Evolutionary conservation across 2,797 vertebrate species (phyloP).

Genomic region (Poecile montanus): DNA sequence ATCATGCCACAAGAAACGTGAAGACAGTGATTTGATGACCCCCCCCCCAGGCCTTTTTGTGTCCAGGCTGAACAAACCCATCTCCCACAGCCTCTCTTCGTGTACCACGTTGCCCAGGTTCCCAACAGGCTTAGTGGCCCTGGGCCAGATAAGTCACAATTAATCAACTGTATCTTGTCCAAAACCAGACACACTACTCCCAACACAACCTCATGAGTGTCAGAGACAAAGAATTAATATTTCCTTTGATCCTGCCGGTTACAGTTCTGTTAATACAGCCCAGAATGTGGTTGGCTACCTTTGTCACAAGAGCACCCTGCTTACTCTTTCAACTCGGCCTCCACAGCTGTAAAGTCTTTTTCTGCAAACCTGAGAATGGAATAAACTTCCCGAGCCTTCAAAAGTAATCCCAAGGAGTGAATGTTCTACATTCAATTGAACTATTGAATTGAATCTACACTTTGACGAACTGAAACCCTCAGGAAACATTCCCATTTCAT

Average conservation of each 20-base stretch:
- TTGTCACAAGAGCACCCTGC: background rate
- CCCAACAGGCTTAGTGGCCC: background rate
- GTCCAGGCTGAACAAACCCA: background rate
- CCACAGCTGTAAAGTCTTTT: background rate
- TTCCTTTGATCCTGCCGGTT: background rate
- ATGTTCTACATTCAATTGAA: background rate
- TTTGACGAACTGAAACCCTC: background rate
- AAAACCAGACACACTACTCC: background rate
- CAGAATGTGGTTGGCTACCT: background rate
- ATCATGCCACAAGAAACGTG: accelerated
- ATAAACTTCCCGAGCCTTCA: background rate
- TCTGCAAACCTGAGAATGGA: background rate
- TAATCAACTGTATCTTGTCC: background rate
- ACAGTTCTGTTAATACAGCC: background rate
- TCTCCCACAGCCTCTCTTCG: background rate
- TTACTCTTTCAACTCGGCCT: accelerated
- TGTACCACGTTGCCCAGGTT: background rate
- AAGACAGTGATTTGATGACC: background rate
- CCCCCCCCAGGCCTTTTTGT: background rate
- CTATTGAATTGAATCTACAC: background rate
- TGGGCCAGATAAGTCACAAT: background rate
- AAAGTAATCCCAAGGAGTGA: background rate
- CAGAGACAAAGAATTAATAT: background rate
- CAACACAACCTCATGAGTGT: background rate
- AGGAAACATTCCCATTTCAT: background rate